Percentiles rank a stretch among this genome's conserved stretches.
Evolutionary conservation across 1,140 invertebrate genomes (phyloP).

Genomic region (Lepidurus packardi): DNA sequence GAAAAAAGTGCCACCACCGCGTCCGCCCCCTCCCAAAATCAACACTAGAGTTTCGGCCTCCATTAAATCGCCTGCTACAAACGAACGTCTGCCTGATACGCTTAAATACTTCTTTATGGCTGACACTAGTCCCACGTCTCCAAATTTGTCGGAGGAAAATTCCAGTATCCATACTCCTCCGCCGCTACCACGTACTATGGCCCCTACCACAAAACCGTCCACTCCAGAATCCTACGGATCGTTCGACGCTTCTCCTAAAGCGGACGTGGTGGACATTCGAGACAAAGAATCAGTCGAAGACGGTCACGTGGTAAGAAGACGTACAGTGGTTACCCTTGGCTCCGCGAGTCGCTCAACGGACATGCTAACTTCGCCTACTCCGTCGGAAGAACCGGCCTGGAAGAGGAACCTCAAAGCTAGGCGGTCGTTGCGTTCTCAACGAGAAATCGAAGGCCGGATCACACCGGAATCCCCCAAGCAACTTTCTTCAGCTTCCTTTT

Average conservation of each 20-base stretch:
- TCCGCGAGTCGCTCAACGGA: not conserved
- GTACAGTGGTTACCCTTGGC: conserved; percentile 32
- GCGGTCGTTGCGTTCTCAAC: conserved; percentile 23
- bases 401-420: not conserved
- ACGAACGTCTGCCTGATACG: conserved; percentile 23
- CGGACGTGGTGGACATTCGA: conserved; percentile 31
- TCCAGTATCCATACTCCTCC: conserved; percentile 6
- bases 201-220: not conserved
- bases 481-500: not conserved
- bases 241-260: not conserved
- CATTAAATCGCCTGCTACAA: not conserved
- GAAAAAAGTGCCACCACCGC: conserved; percentile 28
- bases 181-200: not conserved
- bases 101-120: conserved; percentile 1
- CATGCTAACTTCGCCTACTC: not conserved
- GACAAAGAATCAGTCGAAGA: conserved; percentile 33
- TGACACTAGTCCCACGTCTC: not conserved
- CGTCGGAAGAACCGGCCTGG: not conserved
- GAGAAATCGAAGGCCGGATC: not conserved
- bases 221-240: conserved; percentile 5
- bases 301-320: conserved; percentile 30
- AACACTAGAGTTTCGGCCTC: not conserved
- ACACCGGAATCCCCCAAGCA: not conserved
- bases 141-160: not conserved
- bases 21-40: conserved; percentile 30